Percentiles rank a stretch among this genome's conserved stretches.
These are phyloP conservation scores for Nomada goodeniana DNA, from an alignment of 2,888 invertebrate genomes.

Conservation along the genomic window DNA sequence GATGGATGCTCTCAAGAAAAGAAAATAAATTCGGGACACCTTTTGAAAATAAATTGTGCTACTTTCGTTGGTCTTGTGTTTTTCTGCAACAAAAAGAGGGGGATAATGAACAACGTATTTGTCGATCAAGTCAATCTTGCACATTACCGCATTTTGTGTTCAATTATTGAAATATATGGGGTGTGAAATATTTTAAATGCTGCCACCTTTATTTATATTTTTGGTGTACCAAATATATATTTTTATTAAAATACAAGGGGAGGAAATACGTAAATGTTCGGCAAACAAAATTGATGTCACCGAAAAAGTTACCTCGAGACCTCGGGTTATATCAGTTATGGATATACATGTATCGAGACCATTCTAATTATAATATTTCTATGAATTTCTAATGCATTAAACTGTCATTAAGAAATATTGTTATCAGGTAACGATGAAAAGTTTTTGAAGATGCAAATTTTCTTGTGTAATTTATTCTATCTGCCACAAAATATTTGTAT, in stretches of 20 bases:
- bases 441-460: not conserved
- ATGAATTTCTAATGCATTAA: not conserved
- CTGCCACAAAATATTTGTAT: not conserved
- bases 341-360: too few relatives aligned
- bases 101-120: too few relatives aligned
- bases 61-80: too few relatives aligned
- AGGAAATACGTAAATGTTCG: not conserved
- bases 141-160: too few relatives aligned
- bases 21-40: too few relatives aligned
- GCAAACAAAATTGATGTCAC: not conserved
- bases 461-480: too few relatives aligned
- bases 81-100: too few relatives aligned
- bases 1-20: too few relatives aligned
- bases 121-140: too few relatives aligned
- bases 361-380: not conserved
- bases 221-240: not conserved
- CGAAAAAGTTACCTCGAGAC: slow-evolving; percentile 6
- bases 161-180: not conserved
- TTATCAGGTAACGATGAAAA: too few relatives aligned
- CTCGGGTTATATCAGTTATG: not conserved
- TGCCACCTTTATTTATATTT: not conserved
- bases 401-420: too few relatives aligned
- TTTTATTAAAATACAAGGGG: slow-evolving; percentile 5
- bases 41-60: too few relatives aligned
- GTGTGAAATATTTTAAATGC: not conserved